These are phyloP conservation scores for Muraenolepis orangiensis DNA, from an alignment of 2,797 vertebrate species.

Conservation along the genomic window DNA sequence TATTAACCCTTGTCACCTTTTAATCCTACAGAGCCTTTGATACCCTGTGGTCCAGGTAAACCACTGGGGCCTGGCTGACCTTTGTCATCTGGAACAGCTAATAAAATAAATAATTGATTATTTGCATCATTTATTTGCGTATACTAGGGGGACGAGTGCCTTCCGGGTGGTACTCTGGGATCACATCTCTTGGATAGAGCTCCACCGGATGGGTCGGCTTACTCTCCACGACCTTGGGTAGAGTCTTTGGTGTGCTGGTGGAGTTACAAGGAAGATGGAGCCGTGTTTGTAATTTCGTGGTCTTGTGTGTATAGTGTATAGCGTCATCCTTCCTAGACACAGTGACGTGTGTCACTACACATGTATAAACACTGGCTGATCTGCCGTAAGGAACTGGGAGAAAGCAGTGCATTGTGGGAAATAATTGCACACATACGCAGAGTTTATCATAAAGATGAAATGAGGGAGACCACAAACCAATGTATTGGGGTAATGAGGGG, in stretches of 20 bases:
- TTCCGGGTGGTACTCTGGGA: constrained; percentile 49
- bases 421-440: not conserved
- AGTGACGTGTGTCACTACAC: too few species aligned
- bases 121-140: not conserved
- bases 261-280: too few species aligned
- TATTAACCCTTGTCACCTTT: constrained; percentile 74
- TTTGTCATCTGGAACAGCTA: constrained; percentile 81
- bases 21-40: constrained; percentile 63
- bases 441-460: not conserved
- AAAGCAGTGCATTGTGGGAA: not conserved
- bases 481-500: too few species aligned
- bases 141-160: constrained; percentile 54
- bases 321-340: too few species aligned
- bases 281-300: too few species aligned
- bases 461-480: too few species aligned
- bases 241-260: too few species aligned
- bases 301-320: too few species aligned
- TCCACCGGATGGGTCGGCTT: constrained; percentile 41
- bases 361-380: too few species aligned
- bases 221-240: constrained; percentile 46
- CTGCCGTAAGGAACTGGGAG: not conserved
- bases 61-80: constrained; percentile 80
- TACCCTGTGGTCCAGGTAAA: constrained; percentile 68
- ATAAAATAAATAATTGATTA: constrained; percentile 20
- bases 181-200: constrained; percentile 47